Conservation (phyloP, 2,797 vertebrate species). For the Danio tinwini region DNA sequence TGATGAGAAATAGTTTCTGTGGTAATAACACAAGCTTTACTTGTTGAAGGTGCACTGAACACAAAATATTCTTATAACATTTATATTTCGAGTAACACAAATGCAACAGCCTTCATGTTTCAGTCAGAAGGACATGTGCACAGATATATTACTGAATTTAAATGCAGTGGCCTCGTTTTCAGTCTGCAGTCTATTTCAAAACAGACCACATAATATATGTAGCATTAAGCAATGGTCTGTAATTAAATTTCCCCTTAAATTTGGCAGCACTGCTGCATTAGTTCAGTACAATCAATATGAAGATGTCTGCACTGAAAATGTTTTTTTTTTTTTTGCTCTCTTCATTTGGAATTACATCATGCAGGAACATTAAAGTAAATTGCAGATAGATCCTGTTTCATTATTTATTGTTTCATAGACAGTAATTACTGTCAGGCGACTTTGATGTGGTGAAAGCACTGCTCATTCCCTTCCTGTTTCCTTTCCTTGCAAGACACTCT, state of each 20-base stretch:
- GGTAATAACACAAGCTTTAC: neutral
- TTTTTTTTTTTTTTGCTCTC: neutral
- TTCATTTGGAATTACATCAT: constrained; percentile 25
- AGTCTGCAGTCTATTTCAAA: constrained; percentile 25
- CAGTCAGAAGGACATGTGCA: neutral
- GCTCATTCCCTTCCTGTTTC: constrained; percentile 40
- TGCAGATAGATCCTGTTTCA: constrained; percentile 29
- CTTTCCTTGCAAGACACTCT: constrained; percentile 3
- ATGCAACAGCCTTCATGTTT: constrained; percentile 6
- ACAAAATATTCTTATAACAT: neutral
- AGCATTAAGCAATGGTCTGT: constrained; percentile 35
- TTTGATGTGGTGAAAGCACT: constrained; percentile 38
- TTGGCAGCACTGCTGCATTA: constrained; percentile 29
- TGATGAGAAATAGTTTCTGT: neutral
- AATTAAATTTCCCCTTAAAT: constrained; percentile 50
- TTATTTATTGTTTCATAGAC: constrained; percentile 52
- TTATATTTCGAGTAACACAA: neutral
- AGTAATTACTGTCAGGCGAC: constrained; percentile 40
- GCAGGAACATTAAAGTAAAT: constrained; percentile 37
- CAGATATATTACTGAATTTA: constrained; percentile 17
- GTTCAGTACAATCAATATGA: constrained; percentile 38
- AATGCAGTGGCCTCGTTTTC: neutral
- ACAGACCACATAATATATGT: constrained; percentile 31
- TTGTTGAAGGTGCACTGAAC: neutral
- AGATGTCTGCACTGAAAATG: constrained; percentile 35